These are phyloP conservation scores for Aldrovandia affinis DNA, from an alignment of 2,797 vertebrate species.

Conservation along the genomic window DNA sequence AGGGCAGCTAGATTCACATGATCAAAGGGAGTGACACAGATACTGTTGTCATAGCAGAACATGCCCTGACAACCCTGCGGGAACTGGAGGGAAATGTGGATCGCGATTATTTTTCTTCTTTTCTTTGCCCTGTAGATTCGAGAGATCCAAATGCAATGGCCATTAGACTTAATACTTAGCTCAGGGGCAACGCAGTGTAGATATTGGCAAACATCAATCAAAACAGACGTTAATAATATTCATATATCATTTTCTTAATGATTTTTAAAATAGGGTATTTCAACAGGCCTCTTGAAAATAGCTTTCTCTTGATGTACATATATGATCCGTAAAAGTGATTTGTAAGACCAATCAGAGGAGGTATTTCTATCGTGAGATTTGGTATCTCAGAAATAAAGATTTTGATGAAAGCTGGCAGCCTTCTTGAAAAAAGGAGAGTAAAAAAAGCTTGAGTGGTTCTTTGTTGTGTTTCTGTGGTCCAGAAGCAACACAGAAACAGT, in stretches of 20 bases:
- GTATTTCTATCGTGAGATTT: background rate
- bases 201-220: background rate
- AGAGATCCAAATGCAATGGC: slow-evolving; percentile 1
- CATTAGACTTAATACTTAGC: slow-evolving; percentile 1
- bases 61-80: background rate
- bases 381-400: background rate
- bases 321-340: background rate
- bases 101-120: background rate
- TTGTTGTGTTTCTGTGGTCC: too few relatives aligned
- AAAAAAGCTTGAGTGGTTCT: too few relatives aligned
- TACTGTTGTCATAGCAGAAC: background rate
- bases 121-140: background rate
- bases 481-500: too few relatives aligned
- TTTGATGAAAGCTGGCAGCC: background rate
- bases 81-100: background rate
- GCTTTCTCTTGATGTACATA: background rate
- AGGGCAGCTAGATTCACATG: background rate
- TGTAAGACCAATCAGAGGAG: background rate
- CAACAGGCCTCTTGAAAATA: background rate
- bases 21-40: background rate
- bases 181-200: background rate
- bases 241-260: background rate
- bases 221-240: background rate
- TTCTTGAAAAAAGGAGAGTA: too few relatives aligned
- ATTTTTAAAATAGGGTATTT: background rate